Evolutionary conservation across 2,113 vertebrate genomes (phyloP), one percentile per base, ranked within the genome.

Genomic region (Cyanoliseus patagonus): DNA sequence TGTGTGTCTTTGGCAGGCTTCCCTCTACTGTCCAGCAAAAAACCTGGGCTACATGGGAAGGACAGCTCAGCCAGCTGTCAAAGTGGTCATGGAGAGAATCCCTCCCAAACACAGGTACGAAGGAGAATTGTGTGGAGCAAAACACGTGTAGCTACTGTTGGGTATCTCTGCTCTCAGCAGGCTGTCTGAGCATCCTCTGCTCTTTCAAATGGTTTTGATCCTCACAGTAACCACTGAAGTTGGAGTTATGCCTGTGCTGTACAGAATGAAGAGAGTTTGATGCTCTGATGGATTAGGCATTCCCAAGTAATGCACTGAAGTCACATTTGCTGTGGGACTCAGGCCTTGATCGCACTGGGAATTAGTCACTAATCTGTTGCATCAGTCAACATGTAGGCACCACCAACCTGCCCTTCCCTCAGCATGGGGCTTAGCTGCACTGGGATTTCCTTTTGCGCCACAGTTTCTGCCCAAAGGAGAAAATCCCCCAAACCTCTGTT

Each of bases 1-100:
- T 15, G 11, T 63, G 15, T 94, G 52, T 93, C n/a, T 92, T 63
- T 61, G 55, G 17, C 89, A 98, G 98, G 95, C 91, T 94, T 97
- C 46, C 96, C 74, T 17, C 68, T 97, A 30, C 64, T 95, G 46
- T 91, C 94, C 23, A n/a, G 62, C 82, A 97, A 70, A 91, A 98
- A 90, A 69, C 39, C 88, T 8, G 80, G 57, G 13, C 53, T 74
- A 0, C 84, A 81, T 15, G 37, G 91, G 46, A 95, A 90, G 92
- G 96, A 98, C 3, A 31, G 42, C 23, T 78, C 90, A 73, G 62
- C 17, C 51, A 80, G 51, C 76, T 66, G 72, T 27, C 83, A 70
- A 25, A 44, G 55, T 3, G 19, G 47, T 24, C 53, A 74, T n/a
- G 94, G 91, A 39, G 95, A 96, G 37, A 90, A 83, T 86, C 72